Base-by-base conservation (phyloP, 2,888 invertebrate species). In the Abrostola triplasia region DNA sequence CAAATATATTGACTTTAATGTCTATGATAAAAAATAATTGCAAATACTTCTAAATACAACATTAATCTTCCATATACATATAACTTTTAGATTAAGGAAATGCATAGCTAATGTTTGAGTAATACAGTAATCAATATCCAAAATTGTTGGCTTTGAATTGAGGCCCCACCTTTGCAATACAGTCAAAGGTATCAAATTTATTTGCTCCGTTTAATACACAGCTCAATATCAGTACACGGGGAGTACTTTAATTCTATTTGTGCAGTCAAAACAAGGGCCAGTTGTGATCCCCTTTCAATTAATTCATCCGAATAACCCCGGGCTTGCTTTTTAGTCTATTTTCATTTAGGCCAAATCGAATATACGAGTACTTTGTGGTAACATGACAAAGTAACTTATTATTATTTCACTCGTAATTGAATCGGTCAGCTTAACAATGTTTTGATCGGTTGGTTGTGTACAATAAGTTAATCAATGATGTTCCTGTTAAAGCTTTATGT, bases 241-340 rank as follows among this genome's bases (percentile, higher is more conserved):
- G 89, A 80, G 88, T 84, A 84, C 86, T 90, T 91, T 90, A 92
- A 92, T 91, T 90, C 89, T 92, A 89, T 92, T 92, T 92, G 90
- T 84, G 80, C 90, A 88, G 86, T 86, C 89, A 88, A 92, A 92
- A 91, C 91, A 90, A 90, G 90, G 92, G 90, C 84, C 77, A 75
- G 80, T 62, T 60, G 72, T 81, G 84, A 85, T 88, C 91, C 90
- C 89, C 86, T 88, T 91, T 88, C 90, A 88, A 90, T 91, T 92
- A 90, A 90, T 91, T 88, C 86, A 88, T 84, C 83, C 79, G 84
- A 67, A 77, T 77, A 75, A 76, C 86, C 83, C 73, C 73, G 73
- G 84, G 84, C 75, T 75, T 67, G 73, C 78, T 87, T 89, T 90
- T 88, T 86, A 84, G 79, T 84, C 79, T 78, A 84, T 86, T 87